Base-by-base conservation (phyloP, 2,113 vertebrate species). In the Alethe castanea region DNA sequence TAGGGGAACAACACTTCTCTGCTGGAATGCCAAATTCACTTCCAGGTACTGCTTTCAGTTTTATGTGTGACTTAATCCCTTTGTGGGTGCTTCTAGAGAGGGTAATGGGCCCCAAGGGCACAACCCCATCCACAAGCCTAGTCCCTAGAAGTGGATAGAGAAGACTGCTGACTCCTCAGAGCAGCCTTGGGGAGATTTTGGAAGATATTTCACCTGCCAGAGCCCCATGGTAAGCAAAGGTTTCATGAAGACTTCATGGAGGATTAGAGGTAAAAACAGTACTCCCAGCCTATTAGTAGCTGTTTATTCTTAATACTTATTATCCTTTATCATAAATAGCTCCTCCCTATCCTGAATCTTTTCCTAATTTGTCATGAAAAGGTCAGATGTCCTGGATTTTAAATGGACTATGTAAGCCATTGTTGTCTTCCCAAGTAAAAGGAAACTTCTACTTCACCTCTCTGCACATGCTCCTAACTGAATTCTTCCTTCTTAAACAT, bases 1-100 rank as follows among this genome's bases (percentile, higher is more conserved):
- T 2, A 5, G 28, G 15, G 4, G 6, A 69, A 9, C 0, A 0
- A 7, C 26, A 13, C 19, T 50, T 62, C 25, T 9, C 20, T 60
- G 5, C 4, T 52, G 26, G 23, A 44, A 36, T 14, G 28, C 22
- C 40, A 90, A 71, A 80, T 48, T 54, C 60, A 24, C 1, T 33
- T 45, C 57, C 59, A 88, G 81, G 25, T 18, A 45, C 66, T 82
- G 19, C 42, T 69, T 62, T 73, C 31, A 29, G 50, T 19, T 64
- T 4, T 2, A 4, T 1, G 7, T 23, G 60, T 7, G n/a, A 48
- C 19, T 57, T 25, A 64, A 82, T 35, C 15, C 40, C 53, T 69
- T n/a, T 11, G 24, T 59, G 66, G 64, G n/a, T 73, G 50, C 60
- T 80, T 69, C 53, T 69, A 19, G 44, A 17, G 67, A 62, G 19